A percentile compares a stretch with the other conserved stretches of the same genome.
Evolutionary conservation across 2,113 vertebrate genomes (phyloP).

Genomic region (Zosterops pallidus): DNA sequence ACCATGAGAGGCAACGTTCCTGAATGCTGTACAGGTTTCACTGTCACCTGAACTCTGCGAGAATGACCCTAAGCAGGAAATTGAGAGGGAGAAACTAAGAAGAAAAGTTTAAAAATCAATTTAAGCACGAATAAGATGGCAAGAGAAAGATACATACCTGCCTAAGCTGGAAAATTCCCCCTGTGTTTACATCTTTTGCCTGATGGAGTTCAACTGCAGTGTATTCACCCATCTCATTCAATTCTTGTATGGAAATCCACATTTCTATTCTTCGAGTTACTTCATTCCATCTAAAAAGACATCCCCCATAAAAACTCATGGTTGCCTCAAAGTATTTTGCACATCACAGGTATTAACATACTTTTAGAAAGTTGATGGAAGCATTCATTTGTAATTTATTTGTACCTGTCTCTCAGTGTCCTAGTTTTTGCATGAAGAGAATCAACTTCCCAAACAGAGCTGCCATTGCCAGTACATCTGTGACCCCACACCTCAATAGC

Average conservation of each 20-base stretch:
- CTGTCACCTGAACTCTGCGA: slow-evolving; percentile 89
- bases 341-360: not conserved
- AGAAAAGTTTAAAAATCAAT: not conserved
- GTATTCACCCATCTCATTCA: slow-evolving; percentile 97
- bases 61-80: slow-evolving; percentile 88
- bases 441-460: slow-evolving; percentile 87
- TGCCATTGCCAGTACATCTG: slow-evolving; percentile 90
- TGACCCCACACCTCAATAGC: slow-evolving; percentile 98
- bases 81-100: not conserved
- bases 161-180: slow-evolving; percentile 93
- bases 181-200: slow-evolving; percentile 92
- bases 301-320: not conserved
- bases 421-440: slow-evolving; percentile 91
- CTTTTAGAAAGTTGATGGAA: not conserved
- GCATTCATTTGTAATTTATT: not conserved
- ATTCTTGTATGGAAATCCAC: slow-evolving; percentile 91
- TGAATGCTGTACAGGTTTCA: slow-evolving; percentile 91
- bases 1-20: slow-evolving; percentile 94
- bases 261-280: slow-evolving; percentile 93
- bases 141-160: slow-evolving; percentile 77
- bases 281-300: slow-evolving; percentile 88
- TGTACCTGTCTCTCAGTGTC: slow-evolving; percentile 88
- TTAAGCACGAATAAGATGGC: not conserved
- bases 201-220: slow-evolving; percentile 89
- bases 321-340: not conserved